Evolutionary conservation across 1,140 invertebrate genomes (phyloP), one percentile per base, ranked within the genome.

Genomic region (Leptinotarsa defecta): DNA sequence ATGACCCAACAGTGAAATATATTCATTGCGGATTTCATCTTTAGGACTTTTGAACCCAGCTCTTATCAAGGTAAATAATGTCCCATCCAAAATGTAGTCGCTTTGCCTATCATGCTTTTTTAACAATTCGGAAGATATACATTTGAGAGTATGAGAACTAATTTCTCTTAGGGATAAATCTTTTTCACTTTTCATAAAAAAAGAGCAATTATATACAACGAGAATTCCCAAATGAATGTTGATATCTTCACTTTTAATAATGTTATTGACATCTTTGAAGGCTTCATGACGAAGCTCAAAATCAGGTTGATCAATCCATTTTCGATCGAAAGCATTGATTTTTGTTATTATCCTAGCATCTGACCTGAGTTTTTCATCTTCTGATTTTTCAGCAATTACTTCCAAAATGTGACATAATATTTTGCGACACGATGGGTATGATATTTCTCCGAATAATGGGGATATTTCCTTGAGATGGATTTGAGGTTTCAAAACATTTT

Each of bases 231-330:
- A 86, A 78, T 94, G 90, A 13, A 93, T 67, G 24, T 89, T 89
- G 20, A 93, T 84, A 74, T 86, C 82, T 65, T 88, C 83, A 13
- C 83, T 83, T n/a, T 90, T 88, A 13, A 90, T 82, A 49, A 93
- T 84, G 27, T 85, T 76, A 71, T 91, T 89, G 61, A 97, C 89
- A 77, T 88, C 83, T 75, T 90, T 89, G 69, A 94, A 94, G 0
- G 92, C 90, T 70, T 92, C 90, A 15, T 98, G 84, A 78, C 97
- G 88, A 75, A 88, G 89, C 64, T 94, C 90, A 83, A 94, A 97
- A 86, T 99, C 96, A 0, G 97, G 95, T 83, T 98, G 96, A 77
- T 98, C 96, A 8, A 98, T 88, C 90, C 94, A 94, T 73, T 91
- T 90, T 22, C 88, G 86, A 86, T 98, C 94, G 88, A 91, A 98